phyloP scores from a whole-genome alignment of 2,113 vertebrate genomes.

The Silurus meridionalis region DNA sequence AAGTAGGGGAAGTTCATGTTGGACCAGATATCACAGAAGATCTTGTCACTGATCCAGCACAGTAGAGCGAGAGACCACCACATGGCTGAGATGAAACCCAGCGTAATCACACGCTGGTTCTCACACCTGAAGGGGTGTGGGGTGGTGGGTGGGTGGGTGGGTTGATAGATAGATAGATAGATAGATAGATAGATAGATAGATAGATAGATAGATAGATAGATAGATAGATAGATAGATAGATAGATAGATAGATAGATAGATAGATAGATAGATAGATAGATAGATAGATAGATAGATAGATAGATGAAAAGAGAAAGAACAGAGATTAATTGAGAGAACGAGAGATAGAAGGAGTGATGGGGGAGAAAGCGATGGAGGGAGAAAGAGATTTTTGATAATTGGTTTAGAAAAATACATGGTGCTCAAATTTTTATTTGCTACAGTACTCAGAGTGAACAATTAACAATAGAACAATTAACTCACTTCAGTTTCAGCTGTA shows the following conservation, averaged over 20 bases:
- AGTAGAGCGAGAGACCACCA: constrained; percentile 93
- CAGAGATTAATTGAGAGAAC: background rate
- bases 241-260: background rate
- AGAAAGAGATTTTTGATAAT: background rate
- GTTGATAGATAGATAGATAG: background rate
- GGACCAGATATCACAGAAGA: constrained; percentile 93
- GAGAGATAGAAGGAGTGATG: background rate
- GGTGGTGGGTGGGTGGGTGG: too few species aligned
- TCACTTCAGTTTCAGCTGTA: background rate
- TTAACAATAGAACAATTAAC: too few species aligned
- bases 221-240: background rate
- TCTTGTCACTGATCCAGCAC: constrained; percentile 96
- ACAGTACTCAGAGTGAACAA: background rate
- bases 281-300: background rate
- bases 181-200: background rate
- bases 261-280: background rate
- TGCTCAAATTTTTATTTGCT: background rate
- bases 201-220: background rate
- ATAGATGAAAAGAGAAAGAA: background rate
- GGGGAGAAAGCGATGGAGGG: background rate
- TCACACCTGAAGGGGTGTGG: constrained; percentile 79
- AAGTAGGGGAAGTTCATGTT: constrained; percentile 94
- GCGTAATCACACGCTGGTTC: constrained; percentile 90
- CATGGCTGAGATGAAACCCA: constrained; percentile 89
- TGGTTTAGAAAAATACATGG: background rate